phyloP scores from a whole-genome alignment of 2,888 invertebrate genomes.

The Ditula angustiorana region DNA sequence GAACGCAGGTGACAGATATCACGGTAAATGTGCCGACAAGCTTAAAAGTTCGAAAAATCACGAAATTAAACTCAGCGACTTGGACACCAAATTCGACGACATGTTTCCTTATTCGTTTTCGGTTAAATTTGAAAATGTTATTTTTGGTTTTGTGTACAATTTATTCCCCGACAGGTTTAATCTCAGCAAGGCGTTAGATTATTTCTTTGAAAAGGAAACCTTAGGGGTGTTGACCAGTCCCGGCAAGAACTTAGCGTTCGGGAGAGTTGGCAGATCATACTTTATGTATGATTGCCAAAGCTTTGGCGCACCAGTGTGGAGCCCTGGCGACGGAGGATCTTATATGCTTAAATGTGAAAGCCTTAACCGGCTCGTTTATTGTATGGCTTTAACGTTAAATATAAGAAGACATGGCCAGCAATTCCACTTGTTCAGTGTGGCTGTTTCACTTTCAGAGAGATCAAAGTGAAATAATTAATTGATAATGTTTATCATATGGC shows the following conservation, averaged over 20 bases:
- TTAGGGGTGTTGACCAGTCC: conserved; percentile 85
- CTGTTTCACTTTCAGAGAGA: conserved; percentile 60
- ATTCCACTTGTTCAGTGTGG: conserved; percentile 78
- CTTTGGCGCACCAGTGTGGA: conserved; percentile 86
- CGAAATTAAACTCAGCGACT: conserved; percentile 85
- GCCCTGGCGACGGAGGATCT: conserved; percentile 83
- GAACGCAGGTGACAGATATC: conserved; percentile 85
- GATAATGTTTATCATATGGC: not conserved
- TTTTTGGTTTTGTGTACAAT: conserved; percentile 87
- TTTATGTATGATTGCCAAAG: conserved; percentile 89
- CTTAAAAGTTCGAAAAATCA: conserved; percentile 78
- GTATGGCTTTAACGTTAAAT: conserved; percentile 87
- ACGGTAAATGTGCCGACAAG: conserved; percentile 75
- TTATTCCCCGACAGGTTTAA: conserved; percentile 85
- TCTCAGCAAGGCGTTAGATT: conserved; percentile 86
- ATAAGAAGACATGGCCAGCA: conserved; percentile 82
- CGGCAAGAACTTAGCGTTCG: conserved; percentile 82
- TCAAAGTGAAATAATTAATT: conserved; percentile 57
- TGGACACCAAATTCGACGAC: conserved; percentile 79
- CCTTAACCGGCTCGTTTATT: conserved; percentile 86
- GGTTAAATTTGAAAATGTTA: conserved; percentile 83
- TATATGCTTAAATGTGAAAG: conserved; percentile 87
- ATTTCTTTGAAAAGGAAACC: conserved; percentile 84
- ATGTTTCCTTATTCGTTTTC: conserved; percentile 86
- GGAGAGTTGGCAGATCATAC: conserved; percentile 82